These are phyloP conservation scores for Microctenopoma steveboyesi DNA, from an alignment of 2,797 vertebrate species.

Conservation along the genomic window DNA sequence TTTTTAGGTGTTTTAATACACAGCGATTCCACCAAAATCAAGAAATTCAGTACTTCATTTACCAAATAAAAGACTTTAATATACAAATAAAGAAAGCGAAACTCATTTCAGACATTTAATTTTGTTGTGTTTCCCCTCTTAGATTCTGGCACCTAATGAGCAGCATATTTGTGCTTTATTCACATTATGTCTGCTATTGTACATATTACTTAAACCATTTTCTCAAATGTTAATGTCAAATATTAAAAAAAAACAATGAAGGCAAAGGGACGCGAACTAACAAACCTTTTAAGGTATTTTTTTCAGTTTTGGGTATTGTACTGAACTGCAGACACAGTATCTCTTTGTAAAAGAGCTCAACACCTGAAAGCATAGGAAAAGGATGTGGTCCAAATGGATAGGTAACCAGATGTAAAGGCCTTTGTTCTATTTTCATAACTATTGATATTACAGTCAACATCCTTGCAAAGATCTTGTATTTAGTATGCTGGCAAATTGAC, in stretches of 20 bases:
- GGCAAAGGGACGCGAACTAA: not conserved
- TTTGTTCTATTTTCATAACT: conserved; percentile 48
- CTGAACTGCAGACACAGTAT: not conserved
- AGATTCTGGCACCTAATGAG: not conserved
- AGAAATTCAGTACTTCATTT: not conserved
- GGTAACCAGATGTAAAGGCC: conserved; percentile 22
- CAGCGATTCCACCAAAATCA: not conserved
- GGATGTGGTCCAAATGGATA: conserved; percentile 8
- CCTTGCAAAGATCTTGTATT: conserved; percentile 58
- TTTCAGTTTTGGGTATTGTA: not conserved
- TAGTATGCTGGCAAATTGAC: conserved; percentile 60
- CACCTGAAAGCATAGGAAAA: conserved; percentile 36
- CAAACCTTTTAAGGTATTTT: not conserved
- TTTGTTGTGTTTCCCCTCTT: not conserved
- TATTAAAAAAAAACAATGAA: not conserved
- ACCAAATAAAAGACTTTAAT: too few species aligned
- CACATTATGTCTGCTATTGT: not conserved
- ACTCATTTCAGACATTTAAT: conserved; percentile 4
- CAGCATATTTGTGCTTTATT: not conserved
- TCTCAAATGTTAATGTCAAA: not conserved
- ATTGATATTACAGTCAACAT: conserved; percentile 56
- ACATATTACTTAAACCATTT: not conserved
- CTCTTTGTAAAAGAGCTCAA: conserved; percentile 3
- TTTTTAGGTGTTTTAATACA: conserved; percentile 18
- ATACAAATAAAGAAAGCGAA: not conserved